Base-by-base conservation (phyloP, 2,113 vertebrate species). In the Crotalus horridus region DNA sequence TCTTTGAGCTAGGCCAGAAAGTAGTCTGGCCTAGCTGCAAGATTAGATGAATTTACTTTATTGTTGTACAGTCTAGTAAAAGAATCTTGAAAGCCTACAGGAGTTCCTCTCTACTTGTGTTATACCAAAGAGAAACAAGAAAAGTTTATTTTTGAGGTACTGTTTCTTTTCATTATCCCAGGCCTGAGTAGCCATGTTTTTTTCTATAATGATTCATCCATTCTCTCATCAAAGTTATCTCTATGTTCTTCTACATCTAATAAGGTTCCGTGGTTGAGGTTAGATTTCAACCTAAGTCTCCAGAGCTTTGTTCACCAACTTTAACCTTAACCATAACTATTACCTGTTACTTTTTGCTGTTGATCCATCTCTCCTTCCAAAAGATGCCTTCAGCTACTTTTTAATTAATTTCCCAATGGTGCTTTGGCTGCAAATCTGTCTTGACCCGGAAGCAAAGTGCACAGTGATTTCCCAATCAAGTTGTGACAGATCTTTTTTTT, bases 321-420 rank as follows among this genome's bases (percentile, higher is more conserved):
- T 69, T 64, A 64, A 64, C 11, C 11, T 15, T 69, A 33, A 21
- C 33, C 17, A 39, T 20, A 81, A 81, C 7, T 81, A 81, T 81
- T 81, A 81, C 85, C 93, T 94, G 94, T 95, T 94, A 93, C 1
- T 90, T 94, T 94, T 95, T 89, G 94, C 95, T 93, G 94, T 95
- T 96, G 56, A 89, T 92, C 87, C 90, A 86, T 86, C 93, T 94
- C 39, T 29, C 54, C 2, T 43, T 8, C 3, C 20, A 17, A 85
- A 85, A 81, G 17, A 39, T 81, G 74, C 6, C 74, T 43, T 21
- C 21, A 81, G 17, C 33, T 81, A 43, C 33, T 81, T 81, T 43
- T 81, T 20, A 13, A 51, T 7, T 23, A 9, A 58, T 91, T 93
- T 95, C 91, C 54, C 0, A 0, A 0, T 0, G 4, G 8, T 92